Evolutionary conservation across 2,113 vertebrate species (phyloP), one percentile per base, ranked within the genome.

Genomic region (Balaeniceps rex): DNA sequence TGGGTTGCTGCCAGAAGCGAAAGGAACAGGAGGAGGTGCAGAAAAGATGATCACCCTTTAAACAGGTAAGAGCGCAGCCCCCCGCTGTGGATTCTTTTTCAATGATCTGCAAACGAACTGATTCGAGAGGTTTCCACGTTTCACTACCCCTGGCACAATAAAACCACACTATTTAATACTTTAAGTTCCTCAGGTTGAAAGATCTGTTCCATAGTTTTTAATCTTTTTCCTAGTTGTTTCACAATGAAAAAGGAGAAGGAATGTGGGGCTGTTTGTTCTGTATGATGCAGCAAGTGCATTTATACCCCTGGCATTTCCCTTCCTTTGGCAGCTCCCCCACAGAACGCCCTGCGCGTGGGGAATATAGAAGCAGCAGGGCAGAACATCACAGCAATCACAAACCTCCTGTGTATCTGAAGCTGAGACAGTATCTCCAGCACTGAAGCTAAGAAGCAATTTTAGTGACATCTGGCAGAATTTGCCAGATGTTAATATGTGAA

Each of bases 401-500:
- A 76, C 78, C 87, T 91, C 61, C 69, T 46, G 83, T 55, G 63
- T n/a, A 40, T 47, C 55, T 82, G 54, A 97, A 90, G 60, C 64
- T 90, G 52, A 88, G 69, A 78, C 21, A 44, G 7, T 10, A 78
- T 60, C 65, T 84, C 76, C 57, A 83, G 65, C n/a, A 54, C 33
- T 34, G 36, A 90, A 64, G 63, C 65, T 84, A 82, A 91, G 81
- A 79, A 88, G 80, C 69, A 52, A 79, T 84, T 92, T 84, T 77
- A 76, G 57, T 84, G 83, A 82, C 92, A 95, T 95, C 88, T 97
- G 90, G 91, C 70, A 91, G 44, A 90, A 88, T 83, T n/a, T 81
- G 11, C 75, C 90, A 96, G 92, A 90, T 96, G 95, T 88, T 88
- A 86, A 46, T 60, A 86, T 60, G 55, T 68, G 88, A 92, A 94